Base-by-base conservation (phyloP, 2,888 invertebrate genomes). In the Lithosia quadra region DNA sequence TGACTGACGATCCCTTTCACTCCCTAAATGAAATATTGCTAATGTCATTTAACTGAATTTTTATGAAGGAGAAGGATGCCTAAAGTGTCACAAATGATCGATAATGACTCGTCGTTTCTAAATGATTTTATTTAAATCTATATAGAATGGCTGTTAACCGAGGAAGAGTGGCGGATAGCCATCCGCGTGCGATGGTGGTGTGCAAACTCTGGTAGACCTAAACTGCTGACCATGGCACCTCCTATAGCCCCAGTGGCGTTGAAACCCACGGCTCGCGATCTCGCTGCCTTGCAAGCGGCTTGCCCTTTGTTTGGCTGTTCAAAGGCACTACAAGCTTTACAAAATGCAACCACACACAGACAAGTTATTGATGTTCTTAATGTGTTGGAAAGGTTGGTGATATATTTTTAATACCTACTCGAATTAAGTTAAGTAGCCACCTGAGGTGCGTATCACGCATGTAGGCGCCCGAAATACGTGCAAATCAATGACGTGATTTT, bases 341-440 rank as follows among this genome's bases (percentile, higher is more conserved):
- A 97, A 83, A 97, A 96, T 84, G 96, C 96, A 0, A 96, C 96
- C 0, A 93, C 95, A 0, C 97, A 97, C 81, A 88, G 88, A 68
- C 93, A 94, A 73, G 96, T 97, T 5, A 89, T 89, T 22, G 95
- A 95, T 53, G 95, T 96, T 0, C 84, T 97, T 13, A 91, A 95
- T 77, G 88, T 94, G 68, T 86, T 97, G 49, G 95, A 95, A 63
- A 95, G 96, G 96, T 97, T 90, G 87, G 76, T 76, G 24, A 57
- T 43, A 10, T 58, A 22, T 55, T 55, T n/a, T 11, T 11, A 61
- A n/a, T n/a, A n/a, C n/a, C n/a, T 18, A 43, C 9, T 49, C n/a
- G 8, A 3, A 18, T 43, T 43, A n/a, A n/a, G 15, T 49, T 36
- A 13, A 8, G 10, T 1, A 36, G 36, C 11, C 28, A n/a, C n/a